A percentile compares a stretch with the other conserved stretches of the same genome.
phyloP scores from a whole-genome alignment of 2,797 vertebrate genomes.

The Rhadinocentrus ornatus region DNA sequence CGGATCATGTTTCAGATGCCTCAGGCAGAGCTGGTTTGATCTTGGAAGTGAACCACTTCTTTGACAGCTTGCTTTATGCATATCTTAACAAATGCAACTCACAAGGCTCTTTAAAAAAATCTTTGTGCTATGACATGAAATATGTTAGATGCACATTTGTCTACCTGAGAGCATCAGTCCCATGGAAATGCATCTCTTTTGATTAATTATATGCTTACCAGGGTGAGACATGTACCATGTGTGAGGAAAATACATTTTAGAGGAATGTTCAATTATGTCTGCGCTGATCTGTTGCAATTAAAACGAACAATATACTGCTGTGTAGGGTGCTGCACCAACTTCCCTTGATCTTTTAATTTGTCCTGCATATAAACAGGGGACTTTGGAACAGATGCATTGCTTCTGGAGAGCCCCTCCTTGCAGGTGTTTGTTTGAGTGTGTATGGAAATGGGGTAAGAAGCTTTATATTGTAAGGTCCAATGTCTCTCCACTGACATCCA shows the following conservation, averaged over 20 bases:
- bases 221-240: constrained; percentile 17
- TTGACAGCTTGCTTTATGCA: constrained; percentile 24
- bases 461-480: constrained; percentile 7
- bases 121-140: constrained; percentile 13
- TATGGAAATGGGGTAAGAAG: constrained; percentile 23
- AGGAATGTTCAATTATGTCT: constrained; percentile 58
- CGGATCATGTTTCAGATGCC: constrained; percentile 66
- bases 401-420: constrained; percentile 38
- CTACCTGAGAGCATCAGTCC: constrained; percentile 29
- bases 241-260: constrained; percentile 41
- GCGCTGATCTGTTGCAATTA: constrained; percentile 70
- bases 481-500: constrained; percentile 27
- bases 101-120: not conserved
- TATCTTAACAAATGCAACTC: not conserved
- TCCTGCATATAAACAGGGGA: constrained; percentile 49
- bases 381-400: constrained; percentile 59
- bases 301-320: constrained; percentile 55
- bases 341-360: constrained; percentile 71
- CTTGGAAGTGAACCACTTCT: constrained; percentile 34
- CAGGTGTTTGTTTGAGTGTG: constrained; percentile 42
- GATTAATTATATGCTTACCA: constrained; percentile 56
- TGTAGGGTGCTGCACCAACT: constrained; percentile 53
- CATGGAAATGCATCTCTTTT: constrained; percentile 50
- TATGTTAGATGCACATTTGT: constrained; percentile 36
- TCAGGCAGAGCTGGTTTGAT: constrained; percentile 33